These are phyloP conservation scores for Benitochromis conjunctus DNA, from an alignment of 2,113 vertebrate genomes.

Conservation along the genomic window DNA sequence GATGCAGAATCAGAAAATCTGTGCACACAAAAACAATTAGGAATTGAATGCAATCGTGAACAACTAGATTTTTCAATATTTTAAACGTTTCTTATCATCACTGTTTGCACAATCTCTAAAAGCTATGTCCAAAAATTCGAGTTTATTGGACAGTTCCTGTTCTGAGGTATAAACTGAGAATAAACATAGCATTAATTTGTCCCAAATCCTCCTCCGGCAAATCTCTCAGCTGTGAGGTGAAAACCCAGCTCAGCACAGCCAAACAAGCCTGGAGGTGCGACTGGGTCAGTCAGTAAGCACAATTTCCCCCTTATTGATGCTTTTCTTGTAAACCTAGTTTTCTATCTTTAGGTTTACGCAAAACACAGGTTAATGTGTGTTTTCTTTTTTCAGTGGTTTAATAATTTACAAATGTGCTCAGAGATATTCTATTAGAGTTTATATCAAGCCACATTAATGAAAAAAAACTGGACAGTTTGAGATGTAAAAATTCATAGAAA, in stretches of 20 bases:
- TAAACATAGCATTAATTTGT: background rate
- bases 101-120: background rate
- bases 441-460: too few relatives aligned
- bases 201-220: background rate
- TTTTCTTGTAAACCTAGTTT: background rate
- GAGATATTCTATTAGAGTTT: too few relatives aligned
- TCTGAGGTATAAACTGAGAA: background rate
- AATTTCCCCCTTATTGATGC: background rate
- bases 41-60: background rate
- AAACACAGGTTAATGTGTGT: too few relatives aligned
- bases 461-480: too few relatives aligned
- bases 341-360: background rate
- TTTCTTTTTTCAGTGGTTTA: background rate
- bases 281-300: background rate
- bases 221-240: background rate
- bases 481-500: too few relatives aligned
- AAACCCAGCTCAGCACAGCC: background rate
- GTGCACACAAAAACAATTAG: background rate
- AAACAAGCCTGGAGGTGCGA: background rate
- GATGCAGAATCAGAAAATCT: background rate
- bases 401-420: background rate
- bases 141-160: background rate
- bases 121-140: background rate
- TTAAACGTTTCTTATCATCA: background rate
- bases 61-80: background rate